Evolutionary conservation across 64 coral and sea anemone genomes (phyloP), one percentile per base, ranked within the genome.

Genomic region (Porites lutea): DNA sequence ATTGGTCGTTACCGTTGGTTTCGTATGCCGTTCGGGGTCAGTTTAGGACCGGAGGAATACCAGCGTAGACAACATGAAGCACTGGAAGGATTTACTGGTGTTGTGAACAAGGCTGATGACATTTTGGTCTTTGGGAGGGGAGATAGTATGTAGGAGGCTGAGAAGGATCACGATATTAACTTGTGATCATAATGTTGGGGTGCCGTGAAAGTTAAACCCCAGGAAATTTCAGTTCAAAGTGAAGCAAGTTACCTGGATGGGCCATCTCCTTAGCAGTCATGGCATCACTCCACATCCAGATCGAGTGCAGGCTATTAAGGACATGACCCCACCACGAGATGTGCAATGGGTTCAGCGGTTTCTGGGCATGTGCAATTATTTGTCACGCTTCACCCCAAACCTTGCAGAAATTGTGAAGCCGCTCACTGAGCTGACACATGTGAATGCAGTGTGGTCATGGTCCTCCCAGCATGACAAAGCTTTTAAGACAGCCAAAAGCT

Each of bases 121-220:
- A 93, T 88, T 22, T 88, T 93, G 78, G 92, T 88, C 19, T 88
- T 93, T 88, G 87, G 87, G 53, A 83, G 57, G 8, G 87, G 92
- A 83, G 87, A 89, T 62, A 89, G 43, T 52, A 8, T 74, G 13
- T 59, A 94, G 78, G 86, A 89, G 77, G 87, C 79, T 69, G 65
- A 94, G 12, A 62, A 83, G 59, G 86, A 94, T 72, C 86, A 83
- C 83, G 78, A 94, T 11, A 64, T 50, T 27, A 82, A 94, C 37
- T 76, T 89, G 51, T 80, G 78, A 57, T 78, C n/a, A n/a, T 94
- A 77, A 83, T 89, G 87, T 82, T 82, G 46, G 69, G 86, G 2
- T 89, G 86, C 46, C 44, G 58, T 44, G 87, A 85, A 94, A 89
- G 60, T 85, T 85, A 73, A 94, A 94, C 21, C 64, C 86, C 2